Conservation (phyloP, 2,888 invertebrate genomes). For the Caenorhabditis zanzibari region DNA sequence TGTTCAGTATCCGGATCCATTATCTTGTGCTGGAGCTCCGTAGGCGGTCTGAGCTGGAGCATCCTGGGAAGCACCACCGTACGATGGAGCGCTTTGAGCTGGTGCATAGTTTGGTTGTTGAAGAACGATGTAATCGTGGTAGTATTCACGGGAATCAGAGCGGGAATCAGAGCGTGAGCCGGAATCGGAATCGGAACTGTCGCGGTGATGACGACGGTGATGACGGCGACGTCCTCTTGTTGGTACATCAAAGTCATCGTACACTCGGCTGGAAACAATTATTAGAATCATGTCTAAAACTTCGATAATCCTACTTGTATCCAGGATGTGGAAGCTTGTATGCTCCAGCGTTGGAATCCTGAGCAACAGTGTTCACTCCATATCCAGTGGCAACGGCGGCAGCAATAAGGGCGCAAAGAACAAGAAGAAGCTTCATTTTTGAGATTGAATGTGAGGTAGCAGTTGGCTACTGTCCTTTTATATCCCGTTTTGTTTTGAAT, state of each 20-base stretch:
- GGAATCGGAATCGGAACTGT: conserved; percentile 9
- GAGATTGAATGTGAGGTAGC: neutral
- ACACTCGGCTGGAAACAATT: conserved; percentile 29
- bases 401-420: conserved; percentile 24
- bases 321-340: conserved; percentile 15
- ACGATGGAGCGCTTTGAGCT: conserved; percentile 18
- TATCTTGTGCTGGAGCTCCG: conserved; percentile 25
- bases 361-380: conserved; percentile 23
- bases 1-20: conserved; percentile 5
- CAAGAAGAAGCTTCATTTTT: conserved; percentile 41
- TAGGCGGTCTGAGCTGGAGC: conserved; percentile 29
- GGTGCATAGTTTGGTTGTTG: neutral
- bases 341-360: conserved; percentile 4
- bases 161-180: conserved; percentile 9
- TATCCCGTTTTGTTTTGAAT: conserved; percentile 33
- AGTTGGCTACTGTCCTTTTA: neutral
- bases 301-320: conserved; percentile 23
- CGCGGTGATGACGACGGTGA: conserved; percentile 8
- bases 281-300: neutral
- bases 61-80: conserved; percentile 32
- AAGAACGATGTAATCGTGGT: conserved; percentile 5
- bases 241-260: conserved; percentile 25
- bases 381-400: conserved; percentile 18
- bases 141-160: neutral
- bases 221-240: conserved; percentile 9